phyloP scores from a whole-genome alignment of 2,113 vertebrate species.

The Pelmatolapia mariae region DNA sequence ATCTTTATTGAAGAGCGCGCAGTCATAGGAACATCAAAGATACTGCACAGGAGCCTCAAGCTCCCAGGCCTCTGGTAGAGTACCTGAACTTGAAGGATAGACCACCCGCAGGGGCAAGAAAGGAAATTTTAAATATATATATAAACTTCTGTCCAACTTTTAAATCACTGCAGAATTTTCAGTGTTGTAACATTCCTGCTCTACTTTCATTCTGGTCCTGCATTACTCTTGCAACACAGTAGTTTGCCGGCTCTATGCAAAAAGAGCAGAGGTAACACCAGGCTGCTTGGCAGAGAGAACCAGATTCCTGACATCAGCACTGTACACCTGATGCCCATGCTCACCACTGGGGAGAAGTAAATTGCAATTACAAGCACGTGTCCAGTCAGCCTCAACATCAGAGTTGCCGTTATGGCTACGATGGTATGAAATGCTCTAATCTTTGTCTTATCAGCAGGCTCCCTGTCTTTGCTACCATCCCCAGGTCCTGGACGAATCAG shows the following conservation, averaged over 20 bases:
- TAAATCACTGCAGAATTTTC: not conserved
- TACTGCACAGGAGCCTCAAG: not conserved
- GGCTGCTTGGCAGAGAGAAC: slow-evolving; percentile 25
- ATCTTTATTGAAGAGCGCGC: not conserved
- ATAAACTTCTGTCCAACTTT: not conserved
- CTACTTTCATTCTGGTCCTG: not conserved
- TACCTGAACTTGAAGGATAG: not conserved
- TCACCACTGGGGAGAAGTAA: not conserved
- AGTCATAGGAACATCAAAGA: not conserved
- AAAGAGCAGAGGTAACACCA: slow-evolving; percentile 18
- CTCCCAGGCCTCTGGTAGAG: not conserved
- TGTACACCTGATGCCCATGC: not conserved
- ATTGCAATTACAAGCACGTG: not conserved
- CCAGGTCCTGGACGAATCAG: not conserved
- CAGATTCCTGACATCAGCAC: not conserved
- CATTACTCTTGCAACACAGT: not conserved
- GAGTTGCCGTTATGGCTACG: not conserved
- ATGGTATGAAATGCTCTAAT: not conserved
- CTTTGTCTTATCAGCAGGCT: not conserved
- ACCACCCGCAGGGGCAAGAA: not conserved
- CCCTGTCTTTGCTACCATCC: not conserved
- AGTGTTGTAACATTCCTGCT: not conserved
- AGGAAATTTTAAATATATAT: not conserved
- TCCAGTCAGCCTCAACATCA: not conserved
- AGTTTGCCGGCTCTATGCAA: not conserved